These are phyloP conservation scores for Amphilophus citrinellus DNA, from an alignment of 2,113 vertebrate genomes.

Conservation along the genomic window DNA sequence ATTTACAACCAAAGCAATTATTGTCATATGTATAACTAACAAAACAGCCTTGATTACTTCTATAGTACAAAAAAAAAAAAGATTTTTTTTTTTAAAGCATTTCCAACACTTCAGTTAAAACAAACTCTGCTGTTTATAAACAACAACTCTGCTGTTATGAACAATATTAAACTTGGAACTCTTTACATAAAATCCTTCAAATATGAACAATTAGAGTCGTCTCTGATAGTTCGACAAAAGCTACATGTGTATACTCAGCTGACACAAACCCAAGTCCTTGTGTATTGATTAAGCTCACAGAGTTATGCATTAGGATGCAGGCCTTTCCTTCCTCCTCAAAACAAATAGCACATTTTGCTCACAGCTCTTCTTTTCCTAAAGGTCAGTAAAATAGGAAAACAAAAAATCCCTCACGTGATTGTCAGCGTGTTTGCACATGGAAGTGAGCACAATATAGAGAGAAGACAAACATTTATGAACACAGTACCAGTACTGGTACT, in stretches of 20 bases:
- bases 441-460: not conserved
- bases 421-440: not conserved
- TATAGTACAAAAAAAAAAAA: not conserved
- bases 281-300: not conserved
- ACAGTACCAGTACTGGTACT: too few relatives aligned
- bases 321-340: not conserved
- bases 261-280: not conserved
- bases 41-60: constrained; percentile 33
- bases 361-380: not conserved
- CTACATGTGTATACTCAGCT: not conserved
- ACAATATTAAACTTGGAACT: not conserved
- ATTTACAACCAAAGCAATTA: constrained; percentile 33
- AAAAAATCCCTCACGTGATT: not conserved
- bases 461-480: not conserved
- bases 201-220: not conserved
- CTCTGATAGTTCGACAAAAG: not conserved
- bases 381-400: not conserved
- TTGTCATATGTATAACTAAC: constrained; percentile 38
- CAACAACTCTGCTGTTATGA: not conserved
- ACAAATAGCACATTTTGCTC: not conserved
- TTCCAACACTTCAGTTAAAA: constrained; percentile 32
- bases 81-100: not conserved
- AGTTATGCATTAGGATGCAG: not conserved
- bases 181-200: constrained; percentile 32
- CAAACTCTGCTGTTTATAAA: constrained; percentile 3